Percentiles rank a stretch among this genome's conserved stretches.
Evolutionary conservation across 2,113 vertebrate genomes (phyloP).

Genomic region (Sus scrofa): T2T-Sscrofa CM000819.6:85318001-85318500

Average conservation of each 20-base stretch:
- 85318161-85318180: neutral
- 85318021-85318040: no score
- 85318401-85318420: neutral
- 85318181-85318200: neutral
- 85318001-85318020: no score
- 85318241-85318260: neutral
- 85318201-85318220: neutral
- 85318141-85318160: neutral
- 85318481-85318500: neutral
- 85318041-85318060: no score
- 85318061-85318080: no score
- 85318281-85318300: neutral
- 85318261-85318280: neutral
- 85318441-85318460: neutral
- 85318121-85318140: neutral
- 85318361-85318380: neutral
- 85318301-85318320: neutral
- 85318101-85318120: neutral
- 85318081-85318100: neutral
- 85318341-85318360: neutral
- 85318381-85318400: neutral
- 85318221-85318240: neutral
- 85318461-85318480: neutral
- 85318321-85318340: neutral
- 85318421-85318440: neutral